Percentiles rank a stretch among this genome's conserved stretches.
Conservation (phyloP, 92 coral and sea anemone species). For the Plumapathes pennacea region DNA sequence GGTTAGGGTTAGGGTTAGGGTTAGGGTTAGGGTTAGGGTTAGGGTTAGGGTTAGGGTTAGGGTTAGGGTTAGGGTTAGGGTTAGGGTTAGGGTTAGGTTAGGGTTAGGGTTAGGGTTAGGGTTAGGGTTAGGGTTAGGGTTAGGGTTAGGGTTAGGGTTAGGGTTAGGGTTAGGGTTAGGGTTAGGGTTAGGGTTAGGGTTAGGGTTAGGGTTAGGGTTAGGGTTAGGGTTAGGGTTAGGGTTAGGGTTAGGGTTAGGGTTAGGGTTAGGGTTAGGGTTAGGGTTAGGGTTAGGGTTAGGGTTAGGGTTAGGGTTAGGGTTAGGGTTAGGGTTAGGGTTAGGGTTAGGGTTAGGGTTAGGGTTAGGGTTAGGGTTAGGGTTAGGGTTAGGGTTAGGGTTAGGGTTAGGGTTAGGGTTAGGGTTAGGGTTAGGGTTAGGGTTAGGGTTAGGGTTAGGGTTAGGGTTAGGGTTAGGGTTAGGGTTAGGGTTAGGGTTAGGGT, state of each 20-base stretch:
- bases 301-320: constrained; percentile 35
- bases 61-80: constrained; percentile 32
- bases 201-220: constrained; percentile 29
- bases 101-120: constrained; percentile 23
- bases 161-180: constrained; percentile 49
- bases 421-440: constrained; percentile 54
- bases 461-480: constrained; percentile 52
- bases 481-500: constrained; percentile 47
- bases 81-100: constrained; percentile 44
- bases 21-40: constrained; percentile 52
- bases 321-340: constrained; percentile 50
- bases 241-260: constrained; percentile 51
- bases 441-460: constrained; percentile 44
- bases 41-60: constrained; percentile 45
- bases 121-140: constrained; percentile 52
- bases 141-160: constrained; percentile 52
- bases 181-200: constrained; percentile 45
- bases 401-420: constrained; percentile 58
- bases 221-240: constrained; percentile 48
- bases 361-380: constrained; percentile 46
- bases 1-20: constrained; percentile 52
- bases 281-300: constrained; percentile 3
- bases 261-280: constrained; percentile 35
- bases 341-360: constrained; percentile 55
- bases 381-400: constrained; percentile 57